Evolutionary conservation across 2,888 invertebrate genomes (phyloP).

Genomic region (Sepioteuthis lessoniana): DNA sequence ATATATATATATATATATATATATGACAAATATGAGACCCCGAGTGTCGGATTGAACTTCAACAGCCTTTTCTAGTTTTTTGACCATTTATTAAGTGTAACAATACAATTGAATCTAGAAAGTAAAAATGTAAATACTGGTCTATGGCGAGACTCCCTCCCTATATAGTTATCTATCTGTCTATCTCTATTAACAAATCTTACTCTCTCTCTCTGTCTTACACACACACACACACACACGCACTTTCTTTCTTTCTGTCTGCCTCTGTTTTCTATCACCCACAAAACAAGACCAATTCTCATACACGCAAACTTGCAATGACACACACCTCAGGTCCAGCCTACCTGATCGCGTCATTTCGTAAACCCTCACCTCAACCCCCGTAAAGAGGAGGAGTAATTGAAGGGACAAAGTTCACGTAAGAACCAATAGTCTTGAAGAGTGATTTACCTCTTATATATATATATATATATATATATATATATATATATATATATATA

Average conservation of each 20-base stretch:
- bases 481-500: not conserved
- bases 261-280: not conserved
- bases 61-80: too few relatives aligned
- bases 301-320: not conserved
- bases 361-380: not conserved
- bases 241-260: too few relatives aligned
- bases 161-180: not conserved
- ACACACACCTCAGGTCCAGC: not conserved
- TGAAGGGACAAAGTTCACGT: not conserved
- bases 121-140: not conserved
- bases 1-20: too few relatives aligned
- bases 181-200: not conserved
- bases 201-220: not conserved
- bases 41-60: too few relatives aligned
- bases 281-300: not conserved
- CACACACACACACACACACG: not conserved
- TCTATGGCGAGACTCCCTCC: not conserved
- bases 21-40: too few relatives aligned
- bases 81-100: too few relatives aligned
- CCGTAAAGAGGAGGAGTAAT: not conserved
- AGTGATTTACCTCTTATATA: not conserved
- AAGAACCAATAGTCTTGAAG: conserved; percentile 2
- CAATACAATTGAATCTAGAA: not conserved
- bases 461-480: not conserved
- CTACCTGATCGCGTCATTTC: not conserved